Base-by-base conservation (phyloP, 2,888 invertebrate genomes). In the Bellardia bayeri region DNA sequence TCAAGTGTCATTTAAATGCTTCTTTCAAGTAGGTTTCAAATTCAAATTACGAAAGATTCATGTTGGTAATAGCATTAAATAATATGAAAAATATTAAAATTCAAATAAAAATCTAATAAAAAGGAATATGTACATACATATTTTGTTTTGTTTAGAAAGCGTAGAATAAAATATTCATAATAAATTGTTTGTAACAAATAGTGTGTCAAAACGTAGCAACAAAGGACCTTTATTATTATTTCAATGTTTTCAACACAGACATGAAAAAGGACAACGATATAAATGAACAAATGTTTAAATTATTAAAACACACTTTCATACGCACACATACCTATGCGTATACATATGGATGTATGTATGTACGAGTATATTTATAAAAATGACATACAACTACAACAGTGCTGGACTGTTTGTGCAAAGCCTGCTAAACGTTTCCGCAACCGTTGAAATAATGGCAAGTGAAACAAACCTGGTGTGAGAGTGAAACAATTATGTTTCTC, bases 391-490 rank as follows among this genome's bases (percentile, higher is more conserved):
- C 23, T 23, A 23, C 23, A 23, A 23, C 23, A 23, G 23, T 23
- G 23, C 23, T 23, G 23, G 23, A 23, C 23, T 30, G 58, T 58
- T 0, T 58, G 9, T 23, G 30, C 5, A 6, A 33, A 33, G 33
- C 33, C 13, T 68, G 33, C 37, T 64, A 82, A 74, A 82, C 45
- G 72, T 58, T 82, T 82, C 72, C 74, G 64, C 56, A 74, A 37
- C 14, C 56, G 16, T 66, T 82, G 16, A 82, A 74, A 82, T 56
- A 66, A 74, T 42, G 13, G 7, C 40, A 64, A 58, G 14, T 56
- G 56, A 40, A n/a, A 1, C 13, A 49, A 68, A 58, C 7, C 30
- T 54, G 33, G 7, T 72, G 23, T n/a, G 23, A 40, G 66, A 16
- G 14, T 82, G 81, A 54, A 49, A 45, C 64, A 64, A 72, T 81